Evolutionary conservation across 2,797 vertebrate genomes (phyloP), one percentile per base, ranked within the genome.

Genomic region (Sternotherus odoratus): DNA sequence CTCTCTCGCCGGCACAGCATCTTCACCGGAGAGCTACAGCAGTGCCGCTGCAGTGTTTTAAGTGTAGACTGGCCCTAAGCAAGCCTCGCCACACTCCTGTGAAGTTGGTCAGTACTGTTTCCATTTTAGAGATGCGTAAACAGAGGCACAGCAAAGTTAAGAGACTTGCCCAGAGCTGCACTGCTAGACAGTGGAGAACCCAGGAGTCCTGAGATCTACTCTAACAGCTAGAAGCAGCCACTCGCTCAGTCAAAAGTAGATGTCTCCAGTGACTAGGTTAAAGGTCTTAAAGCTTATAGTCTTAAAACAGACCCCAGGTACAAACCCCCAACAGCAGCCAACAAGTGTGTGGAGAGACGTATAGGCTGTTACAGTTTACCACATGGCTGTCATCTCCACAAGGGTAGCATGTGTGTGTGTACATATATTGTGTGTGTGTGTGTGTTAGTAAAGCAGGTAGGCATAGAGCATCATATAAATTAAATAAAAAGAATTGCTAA

Each of bases 401-500:
- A 24, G 16, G n/a, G 16, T 48, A 15, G 43, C 26, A 15, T 28
- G 72, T 28, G 17, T 39, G 24, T 74, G 24, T 46, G 5, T 74
- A 26, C 8, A 43, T 43, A 43, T 43, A 43, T 43, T 74, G 13
- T 46, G 4, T 75, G 13, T 75, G 57, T 6, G 28, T 57, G 28
- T 23, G 21, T 39, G 24, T 78, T 87, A 80, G 77, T 48, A 75
- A 28, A 66, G 49, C 5, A 2, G 9, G 36, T 3, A 46, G 80
- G 60, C 28, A 24, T 2, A 3, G 69, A 17, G 82, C 9, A 39
- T 6, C 21, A 54, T 66, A 1, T 0, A 1, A 3, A 36, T 48
- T 24, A 13, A 53, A 36, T 0, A 23, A 69, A 7, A 26, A 2
- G 2, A 1, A 1, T n/a, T 0, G 5, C 30, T 12, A 2, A 0